Base-by-base conservation (phyloP, 2,797 vertebrate species). In the Basileuterus tristriatus region DNA sequence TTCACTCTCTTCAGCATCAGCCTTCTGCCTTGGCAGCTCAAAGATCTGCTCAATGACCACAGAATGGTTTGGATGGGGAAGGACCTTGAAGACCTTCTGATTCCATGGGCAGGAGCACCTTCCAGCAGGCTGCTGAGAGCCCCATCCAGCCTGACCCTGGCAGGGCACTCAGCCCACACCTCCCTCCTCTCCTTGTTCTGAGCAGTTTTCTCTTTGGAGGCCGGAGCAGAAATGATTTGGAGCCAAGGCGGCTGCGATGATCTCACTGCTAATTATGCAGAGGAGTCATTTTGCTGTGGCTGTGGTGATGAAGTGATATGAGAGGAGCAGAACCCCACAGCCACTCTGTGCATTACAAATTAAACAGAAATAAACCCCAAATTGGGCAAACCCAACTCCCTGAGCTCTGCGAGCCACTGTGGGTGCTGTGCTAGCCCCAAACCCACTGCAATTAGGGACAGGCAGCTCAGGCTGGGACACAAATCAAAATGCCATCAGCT, bases 191-290 rank as follows among this genome's bases (percentile, higher is more conserved):
- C 23, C 43, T 80, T 59, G 62, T 72, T 55, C 91, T 32, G 36
- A 69, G 36, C 75, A 75, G 62, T 58, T 36, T 36, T 58, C 84
- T 80, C 83, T 86, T 90, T 55, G 67, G 89, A 89, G 90, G 36
- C 86, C 20, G 1, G 91, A 89, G 94, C 17, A 80, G 19, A 94
- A 89, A 87, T 12, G n/a, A 69, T 55, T 50, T 3, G 5, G 32
- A 87, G 89, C 52, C 94, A 76, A 83, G 81, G 80, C 12, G 9
- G 65, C 63, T 43, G 15, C 1, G 70, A 86, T 97, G 92, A 96
- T 94, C 95, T 94, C 93, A 83, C 91, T 36, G 67, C 93, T 97
- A 90, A 97, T 97, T 97, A 96, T 20, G 72, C 87, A 72, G 79
- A 95, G 83, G 90, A 97, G 86, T 96, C 89, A 60, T 95, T 96